Base-by-base conservation (phyloP, 2,888 invertebrate species). In the Coleophora flavipennella region DNA sequence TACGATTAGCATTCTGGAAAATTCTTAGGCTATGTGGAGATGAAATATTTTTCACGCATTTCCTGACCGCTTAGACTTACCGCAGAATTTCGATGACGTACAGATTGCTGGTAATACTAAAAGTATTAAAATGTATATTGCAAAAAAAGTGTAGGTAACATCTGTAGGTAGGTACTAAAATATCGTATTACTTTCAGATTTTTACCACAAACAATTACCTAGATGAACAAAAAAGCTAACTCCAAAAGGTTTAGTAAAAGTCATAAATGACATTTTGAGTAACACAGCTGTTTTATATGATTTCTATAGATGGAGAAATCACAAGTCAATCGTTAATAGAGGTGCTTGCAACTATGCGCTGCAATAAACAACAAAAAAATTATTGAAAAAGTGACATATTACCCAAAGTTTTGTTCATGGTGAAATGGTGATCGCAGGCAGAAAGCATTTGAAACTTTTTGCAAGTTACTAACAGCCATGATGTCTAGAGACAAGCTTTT, bases 241-340 rank as follows among this genome's bases (percentile, higher is more conserved):
- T 8, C 43, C 58, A 0, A 39, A 43, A 13, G 38, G 39, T n/a
- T 35, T 60, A 9, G 63, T 59, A 2, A 40, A 39, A 12, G 33
- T 29, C 7, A 60, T 63, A 45, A 44, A 46, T 13, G 46, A 48
- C 7, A 43, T 55, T 13, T 52, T 58, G 4, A 39, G 36, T 4
- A 48, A 59, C 38, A 36, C 33, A 4, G 44, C 38, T 1, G 13
- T 33, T 4, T 62, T 55, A 36, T 34, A 50, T 10, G 48, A 54
- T 2, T 59, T 43, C 40, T 58, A 59, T 36, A 44, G 49, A 10
- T 62, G 62, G 61, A 48, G 43, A 20, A 54, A 53, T 13, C 54
- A 55, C 38, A 54, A 44, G n/a, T n/a, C 13, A 34, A 9, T 13
- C 54, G 51, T 38, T 40, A 45, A 11, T 40, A 42, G 12, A 52